Base-by-base conservation (phyloP, 1,140 invertebrate genomes). In the Melipona quadrifasciata region DNA sequence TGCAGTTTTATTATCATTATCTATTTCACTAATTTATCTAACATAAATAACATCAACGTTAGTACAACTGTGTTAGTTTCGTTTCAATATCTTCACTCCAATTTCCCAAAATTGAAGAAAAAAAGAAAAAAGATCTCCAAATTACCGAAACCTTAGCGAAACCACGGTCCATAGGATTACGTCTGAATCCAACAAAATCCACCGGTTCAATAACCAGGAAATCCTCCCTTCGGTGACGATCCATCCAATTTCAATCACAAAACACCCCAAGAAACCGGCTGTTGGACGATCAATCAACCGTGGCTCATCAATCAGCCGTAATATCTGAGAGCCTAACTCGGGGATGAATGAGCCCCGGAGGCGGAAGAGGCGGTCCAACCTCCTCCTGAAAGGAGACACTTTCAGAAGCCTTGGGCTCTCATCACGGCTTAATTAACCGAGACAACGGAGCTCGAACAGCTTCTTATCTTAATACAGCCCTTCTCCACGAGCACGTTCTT, bases 391-490 rank as follows among this genome's bases (percentile, higher is more conserved):
- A 74, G 73, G 14, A 21, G 81, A 58, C 57, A n/a, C n/a, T 77
- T 77, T 71, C 31, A 21, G 51, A 67, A 8, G 47, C 39, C 82
- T 47, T 24, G 34, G 27, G 27, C 65, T 16, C n/a, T 77, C 73
- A 34, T 82, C 75, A 19, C 53, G 53, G 47, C 47, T 82, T 51
- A 68, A 82, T 82, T 82, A 70, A 82, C 73, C n/a, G 64, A 51
- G n/a, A 77, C 81, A 82, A 82, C 73, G 47, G 11, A 51, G 53
- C 34, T 24, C 10, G 1, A 53, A 65, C 58, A 64, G 19, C 34
- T 84, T 74, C 65, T 87, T 80, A 74, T 87, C 80, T 55, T 31
- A 10, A 47, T 51, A 16, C 57, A 70, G 8, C 61, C 55, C 39
- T 31, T 11, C 47, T 21, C 4, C 51, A 8, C 10, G 2, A 1